Evolutionary conservation across 2,113 vertebrate genomes (phyloP).

Genomic region (Tonatia bakeri): DNA sequence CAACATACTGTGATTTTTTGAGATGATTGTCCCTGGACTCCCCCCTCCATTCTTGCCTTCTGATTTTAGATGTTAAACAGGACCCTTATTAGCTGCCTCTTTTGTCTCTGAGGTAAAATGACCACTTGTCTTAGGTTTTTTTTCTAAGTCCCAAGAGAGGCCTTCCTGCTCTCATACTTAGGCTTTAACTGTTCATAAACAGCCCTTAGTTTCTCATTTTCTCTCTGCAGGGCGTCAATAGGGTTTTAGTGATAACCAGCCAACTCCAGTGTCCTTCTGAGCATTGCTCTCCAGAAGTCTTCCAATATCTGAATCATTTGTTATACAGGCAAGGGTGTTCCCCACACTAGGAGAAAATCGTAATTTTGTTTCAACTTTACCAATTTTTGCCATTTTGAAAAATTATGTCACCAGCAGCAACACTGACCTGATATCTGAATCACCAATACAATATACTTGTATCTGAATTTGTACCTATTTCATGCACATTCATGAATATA

Average conservation of each 20-base stretch:
- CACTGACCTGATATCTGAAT: not conserved
- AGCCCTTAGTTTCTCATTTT: not conserved
- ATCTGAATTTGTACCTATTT: not conserved
- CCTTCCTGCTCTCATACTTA: not conserved
- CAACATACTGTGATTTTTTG: not conserved
- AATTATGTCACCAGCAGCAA: not conserved
- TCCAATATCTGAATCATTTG: not conserved
- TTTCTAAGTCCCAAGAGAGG: not conserved
- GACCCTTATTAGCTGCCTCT: not conserved
- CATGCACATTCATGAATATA: not conserved
- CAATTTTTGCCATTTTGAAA: not conserved
- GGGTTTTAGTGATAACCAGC: not conserved
- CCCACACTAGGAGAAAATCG: not conserved
- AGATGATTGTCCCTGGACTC: not conserved
- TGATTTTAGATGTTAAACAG: not conserved
- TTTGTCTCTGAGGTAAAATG: not conserved
- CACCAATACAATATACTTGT: not conserved
- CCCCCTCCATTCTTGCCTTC: not conserved
- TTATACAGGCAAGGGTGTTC: not conserved
- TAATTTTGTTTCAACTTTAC: not conserved
- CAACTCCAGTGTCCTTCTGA: not conserved
- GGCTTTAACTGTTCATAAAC: not conserved
- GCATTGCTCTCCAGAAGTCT: not conserved
- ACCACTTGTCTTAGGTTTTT: not conserved
- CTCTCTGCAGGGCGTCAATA: not conserved